Base-by-base conservation (phyloP, 2,797 vertebrate genomes). In the Thunnus albacares region DNA sequence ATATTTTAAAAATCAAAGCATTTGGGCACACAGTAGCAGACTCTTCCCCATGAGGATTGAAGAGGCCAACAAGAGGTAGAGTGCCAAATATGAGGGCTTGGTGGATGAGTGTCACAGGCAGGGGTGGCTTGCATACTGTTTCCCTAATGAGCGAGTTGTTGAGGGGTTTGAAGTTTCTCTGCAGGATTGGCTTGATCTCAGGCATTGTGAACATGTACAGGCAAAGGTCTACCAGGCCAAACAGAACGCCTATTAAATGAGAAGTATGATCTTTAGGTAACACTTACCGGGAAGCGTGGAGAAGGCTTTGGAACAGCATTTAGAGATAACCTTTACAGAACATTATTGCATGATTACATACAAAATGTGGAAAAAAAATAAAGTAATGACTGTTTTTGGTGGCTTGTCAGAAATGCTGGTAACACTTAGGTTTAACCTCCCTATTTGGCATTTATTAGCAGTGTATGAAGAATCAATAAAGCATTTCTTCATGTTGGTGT, bases 61-160 rank as follows among this genome's bases (percentile, higher is more conserved):
- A 75, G 56, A 53, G 59, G 60, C 63, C 60, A 72, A 22, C 43
- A 35, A 38, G 59, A 24, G 12, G 41, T 45, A 17, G 53, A 75
- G 60, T 56, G 65, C 52, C 56, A 64, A 55, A 71, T 67, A 14
- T 47, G 47, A 35, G 30, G 41, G 11, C 33, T 65, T 24, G 41
- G 51, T 61, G 47, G 51, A 38, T 38, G 18, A 66, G 38, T 52
- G 18, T 67, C 24, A 17, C 56, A 71, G n/a, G 51, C 55, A 61
- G 63, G 49, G 43, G 17, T 17, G 43, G 43, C 43, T 71, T 8
- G 13, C 57, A 22, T 38, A 53, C 67, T 64, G 43, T 38, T 51
- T 71, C 55, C 57, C 41, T 55, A 56, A 28, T 60, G 53, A 72
- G 35, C 35, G 45, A 53, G 28, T 26, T 71, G 43, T 75, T 30